Conservation (phyloP, 2,797 vertebrate species). For the Sebastiscus tertius region DNA sequence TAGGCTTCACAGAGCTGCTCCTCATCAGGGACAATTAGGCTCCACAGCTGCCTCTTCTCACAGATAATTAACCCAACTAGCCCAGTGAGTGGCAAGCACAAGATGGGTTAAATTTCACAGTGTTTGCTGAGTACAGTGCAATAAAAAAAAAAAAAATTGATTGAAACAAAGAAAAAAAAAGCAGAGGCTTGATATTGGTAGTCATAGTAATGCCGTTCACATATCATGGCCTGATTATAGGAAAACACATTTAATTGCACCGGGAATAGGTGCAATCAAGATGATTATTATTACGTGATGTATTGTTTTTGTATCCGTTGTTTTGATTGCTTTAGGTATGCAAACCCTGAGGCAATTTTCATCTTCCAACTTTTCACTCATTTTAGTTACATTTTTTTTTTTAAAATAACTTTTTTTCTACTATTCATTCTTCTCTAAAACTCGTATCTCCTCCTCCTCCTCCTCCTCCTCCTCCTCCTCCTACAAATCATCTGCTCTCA, state of each 20-base stretch:
- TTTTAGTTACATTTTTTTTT: conserved; percentile 3
- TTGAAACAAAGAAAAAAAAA: not conserved
- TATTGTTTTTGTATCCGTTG: conserved; percentile 32
- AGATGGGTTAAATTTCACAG: not conserved
- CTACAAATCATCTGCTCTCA: conserved; percentile 23
- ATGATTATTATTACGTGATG: conserved; percentile 57
- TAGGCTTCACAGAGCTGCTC: not conserved
- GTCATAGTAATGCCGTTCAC: conserved; percentile 46
- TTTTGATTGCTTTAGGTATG: conserved; percentile 51
- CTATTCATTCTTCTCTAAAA: conserved; percentile 5
- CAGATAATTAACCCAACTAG: not conserved
- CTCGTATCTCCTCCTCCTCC: not conserved
- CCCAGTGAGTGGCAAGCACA: not conserved
- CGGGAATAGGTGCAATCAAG: conserved; percentile 57
- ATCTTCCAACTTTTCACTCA: conserved; percentile 5
- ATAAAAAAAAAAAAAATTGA: not conserved
- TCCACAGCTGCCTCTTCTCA: not conserved
- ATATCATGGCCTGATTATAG: conserved; percentile 53
- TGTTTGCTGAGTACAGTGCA: not conserved
- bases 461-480: too few relatives aligned
- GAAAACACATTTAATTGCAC: conserved; percentile 57
- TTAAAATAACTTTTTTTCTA: not conserved
- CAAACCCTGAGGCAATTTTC: conserved; percentile 19
- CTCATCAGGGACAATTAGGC: not conserved
- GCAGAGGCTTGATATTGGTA: not conserved